Evolutionary conservation across 1,140 invertebrate species (phyloP), one percentile per base, ranked within the genome.

Genomic region (Octopus sinensis): DNA sequence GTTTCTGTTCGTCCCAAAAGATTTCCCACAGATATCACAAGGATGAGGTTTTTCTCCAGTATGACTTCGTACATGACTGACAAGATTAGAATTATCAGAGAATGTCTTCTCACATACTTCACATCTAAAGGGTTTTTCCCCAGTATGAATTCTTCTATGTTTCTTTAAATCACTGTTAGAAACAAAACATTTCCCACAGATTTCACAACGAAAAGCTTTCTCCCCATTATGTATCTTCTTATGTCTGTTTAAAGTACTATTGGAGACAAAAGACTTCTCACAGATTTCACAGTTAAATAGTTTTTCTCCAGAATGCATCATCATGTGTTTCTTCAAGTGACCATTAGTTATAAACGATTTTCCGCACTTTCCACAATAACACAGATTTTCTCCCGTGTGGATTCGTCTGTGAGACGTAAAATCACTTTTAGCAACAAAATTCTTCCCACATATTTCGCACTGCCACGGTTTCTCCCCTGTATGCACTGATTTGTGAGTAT

Each of bases 331-430:
- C 5, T 54, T 78, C 54, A 53, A 73, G 17, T 56, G 68, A 73
- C 77, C 78, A 4, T 73, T 56, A 17, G 30, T 56, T 4, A 30
- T 56, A 23, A 82, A 82, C 4, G 23, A n/a, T 71, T 82, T 82
- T 23, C 73, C 81, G 78, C 81, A 82, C n/a, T 76, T 52, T n/a
- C 6, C 52, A 79, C 81, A 82, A 76, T 79, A 79, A 23, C 68
- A 82, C 51, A 78, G 81, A 23, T 79, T 82, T 54, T 82, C 78
- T 4, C 17, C 71, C 13, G 54, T 51, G 73, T 82, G 81, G 0
- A 17, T 79, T 54, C n/a, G 54, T 12, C 76, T 23, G n/a, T 82
- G 81, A 7, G 43, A 53, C 52, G 51, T 73, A 30, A 82, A 76
- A 56, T 79, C n/a, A 30, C 79, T 12, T 76, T 71, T 76, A 13